Conservation (phyloP, 2,888 invertebrate species). For the Polyommatus icarus region DNA sequence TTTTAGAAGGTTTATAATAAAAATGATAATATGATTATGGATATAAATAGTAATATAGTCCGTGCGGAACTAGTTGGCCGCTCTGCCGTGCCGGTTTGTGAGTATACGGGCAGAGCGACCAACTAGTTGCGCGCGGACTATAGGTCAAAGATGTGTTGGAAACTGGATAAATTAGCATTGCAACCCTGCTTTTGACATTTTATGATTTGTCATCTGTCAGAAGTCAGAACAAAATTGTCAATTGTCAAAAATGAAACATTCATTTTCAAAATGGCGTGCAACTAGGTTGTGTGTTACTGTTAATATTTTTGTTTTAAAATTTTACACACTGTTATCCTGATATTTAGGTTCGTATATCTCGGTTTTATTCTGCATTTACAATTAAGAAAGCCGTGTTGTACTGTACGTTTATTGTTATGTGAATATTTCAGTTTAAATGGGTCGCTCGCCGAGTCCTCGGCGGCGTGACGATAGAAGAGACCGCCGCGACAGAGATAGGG, state of each 20-base stretch:
- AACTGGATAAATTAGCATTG: background rate
- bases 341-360: slow-evolving; percentile 57
- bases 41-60: no score
- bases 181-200: background rate
- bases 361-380: background rate
- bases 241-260: slow-evolving; percentile 43
- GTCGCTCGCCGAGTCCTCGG: slow-evolving; percentile 75
- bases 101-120: no score
- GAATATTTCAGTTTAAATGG: slow-evolving; percentile 58
- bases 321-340: slow-evolving; percentile 64
- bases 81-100: no score
- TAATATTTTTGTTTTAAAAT: slow-evolving; percentile 61
- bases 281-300: slow-evolving; percentile 66
- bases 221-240: background rate
- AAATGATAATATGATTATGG: no score
- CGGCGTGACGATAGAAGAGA: slow-evolving; percentile 62
- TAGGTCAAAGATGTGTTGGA: no score
- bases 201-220: background rate
- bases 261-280: slow-evolving; percentile 71
- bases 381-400: background rate
- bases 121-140: no score
- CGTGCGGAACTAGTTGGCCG: no score
- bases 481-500: slow-evolving; percentile 51
- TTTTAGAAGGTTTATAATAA: no score
- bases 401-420: slow-evolving; percentile 31